A percentile compares a stretch with the other conserved stretches of the same genome.
These are phyloP conservation scores for Eciton burchellii DNA, from an alignment of 1,140 invertebrate genomes.

Conservation along the genomic window DNA sequence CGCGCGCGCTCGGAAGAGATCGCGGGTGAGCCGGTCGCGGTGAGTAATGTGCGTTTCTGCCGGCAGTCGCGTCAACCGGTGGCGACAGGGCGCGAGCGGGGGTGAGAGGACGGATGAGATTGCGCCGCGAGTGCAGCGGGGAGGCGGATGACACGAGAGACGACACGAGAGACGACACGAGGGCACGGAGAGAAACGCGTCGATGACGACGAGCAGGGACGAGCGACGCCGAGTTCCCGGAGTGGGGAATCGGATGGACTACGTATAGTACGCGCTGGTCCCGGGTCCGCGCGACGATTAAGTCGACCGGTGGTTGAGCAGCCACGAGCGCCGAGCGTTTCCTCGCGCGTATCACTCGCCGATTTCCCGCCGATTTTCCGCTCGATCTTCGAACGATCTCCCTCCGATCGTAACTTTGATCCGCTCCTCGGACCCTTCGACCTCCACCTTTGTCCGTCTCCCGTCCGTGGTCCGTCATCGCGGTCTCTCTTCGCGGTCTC, in stretches of 20 bases:
- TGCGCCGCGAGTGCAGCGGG: conserved; percentile 25
- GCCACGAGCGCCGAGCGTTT: conserved; percentile 59
- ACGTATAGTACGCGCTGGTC: conserved; percentile 33
- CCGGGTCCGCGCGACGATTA: conserved; percentile 61
- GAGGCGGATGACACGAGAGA: conserved; percentile 32
- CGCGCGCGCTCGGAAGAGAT: background rate
- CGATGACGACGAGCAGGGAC: conserved; percentile 1
- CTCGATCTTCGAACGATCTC: background rate
- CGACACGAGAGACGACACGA: background rate
- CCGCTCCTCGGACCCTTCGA: too few relatives aligned
- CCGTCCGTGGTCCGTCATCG: too few relatives aligned
- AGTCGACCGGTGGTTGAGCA: conserved; percentile 71
- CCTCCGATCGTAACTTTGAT: too few relatives aligned
- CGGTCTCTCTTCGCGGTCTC: too few relatives aligned
- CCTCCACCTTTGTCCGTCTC: too few relatives aligned
- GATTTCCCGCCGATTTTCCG: conserved; percentile 18
- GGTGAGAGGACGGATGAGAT: conserved; percentile 31
- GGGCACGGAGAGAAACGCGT: conserved; percentile 1
- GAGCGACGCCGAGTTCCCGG: conserved; percentile 63
- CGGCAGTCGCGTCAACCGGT: background rate
- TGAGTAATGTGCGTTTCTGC: background rate
- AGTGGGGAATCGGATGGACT: conserved; percentile 73
- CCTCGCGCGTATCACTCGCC: conserved; percentile 65
- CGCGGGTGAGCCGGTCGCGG: background rate
- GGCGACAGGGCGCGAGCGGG: conserved; percentile 31